Percentiles rank a stretch among this genome's conserved stretches.
phyloP scores from a whole-genome alignment of 1,140 invertebrate genomes.

The Telenomus remus region DNA sequence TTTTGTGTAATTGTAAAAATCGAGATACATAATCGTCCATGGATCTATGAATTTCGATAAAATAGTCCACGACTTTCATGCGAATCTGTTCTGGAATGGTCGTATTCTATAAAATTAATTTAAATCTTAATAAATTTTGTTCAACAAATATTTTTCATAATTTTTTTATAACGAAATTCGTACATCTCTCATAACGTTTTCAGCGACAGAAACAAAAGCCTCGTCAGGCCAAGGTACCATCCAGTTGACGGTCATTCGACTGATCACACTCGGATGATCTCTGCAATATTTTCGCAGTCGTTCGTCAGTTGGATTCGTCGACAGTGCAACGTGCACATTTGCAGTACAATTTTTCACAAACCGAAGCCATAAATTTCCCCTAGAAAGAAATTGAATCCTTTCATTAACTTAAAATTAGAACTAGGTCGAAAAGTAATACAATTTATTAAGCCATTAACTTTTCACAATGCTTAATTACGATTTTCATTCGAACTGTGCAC shows the following conservation, averaged over 20 bases:
- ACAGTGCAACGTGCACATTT: slow-evolving; percentile 92
- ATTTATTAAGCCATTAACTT: slow-evolving; percentile 8
- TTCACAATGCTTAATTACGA: slow-evolving; percentile 20
- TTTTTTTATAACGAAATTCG: slow-evolving; percentile 41
- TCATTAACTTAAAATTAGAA: background rate
- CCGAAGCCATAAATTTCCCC: slow-evolving; percentile 88
- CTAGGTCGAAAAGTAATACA: too few species aligned
- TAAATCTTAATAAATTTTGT: too few species aligned
- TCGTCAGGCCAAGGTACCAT: slow-evolving; percentile 94
- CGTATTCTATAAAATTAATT: slow-evolving; percentile 69
- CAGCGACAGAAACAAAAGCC: slow-evolving; percentile 89
- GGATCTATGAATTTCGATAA: slow-evolving; percentile 87
- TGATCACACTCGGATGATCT: slow-evolving; percentile 93
- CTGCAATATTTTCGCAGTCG: slow-evolving; percentile 86
- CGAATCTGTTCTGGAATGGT: slow-evolving; percentile 81
- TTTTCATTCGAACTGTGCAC: slow-evolving; percentile 14
- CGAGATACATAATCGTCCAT: slow-evolving; percentile 83
- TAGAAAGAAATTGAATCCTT: slow-evolving; percentile 62
- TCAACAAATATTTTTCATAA: too few species aligned
- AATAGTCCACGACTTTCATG: slow-evolving; percentile 84
- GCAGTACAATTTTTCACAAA: slow-evolving; percentile 85
- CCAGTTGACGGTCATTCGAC: slow-evolving; percentile 96
- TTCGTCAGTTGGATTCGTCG: slow-evolving; percentile 91
- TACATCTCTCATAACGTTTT: slow-evolving; percentile 83
- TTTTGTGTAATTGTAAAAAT: slow-evolving; percentile 81